Conservation (phyloP, 2,888 invertebrate genomes). For the Phyllotreta striolata region DNA sequence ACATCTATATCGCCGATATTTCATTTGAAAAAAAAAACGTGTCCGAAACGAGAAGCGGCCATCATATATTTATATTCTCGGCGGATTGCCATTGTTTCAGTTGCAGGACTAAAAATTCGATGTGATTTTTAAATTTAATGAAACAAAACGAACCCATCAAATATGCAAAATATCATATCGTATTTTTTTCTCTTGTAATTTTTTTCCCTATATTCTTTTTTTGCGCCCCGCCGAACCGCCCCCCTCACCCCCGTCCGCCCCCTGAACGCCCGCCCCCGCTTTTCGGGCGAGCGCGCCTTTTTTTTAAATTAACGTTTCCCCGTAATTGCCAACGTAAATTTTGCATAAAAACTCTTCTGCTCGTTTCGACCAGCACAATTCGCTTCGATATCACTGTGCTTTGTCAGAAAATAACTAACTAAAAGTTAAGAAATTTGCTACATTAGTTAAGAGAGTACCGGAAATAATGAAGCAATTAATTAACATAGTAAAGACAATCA, state of each 20-base stretch:
- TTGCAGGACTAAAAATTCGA: slow-evolving; percentile 59
- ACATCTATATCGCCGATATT: slow-evolving; percentile 62
- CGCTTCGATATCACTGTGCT: no score
- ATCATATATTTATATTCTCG: slow-evolving; percentile 63
- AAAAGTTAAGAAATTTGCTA: no score
- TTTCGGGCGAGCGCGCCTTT: slow-evolving; percentile 45
- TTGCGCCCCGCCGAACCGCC: no score
- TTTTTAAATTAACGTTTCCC: slow-evolving; percentile 53
- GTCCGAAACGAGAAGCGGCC: slow-evolving; percentile 60
- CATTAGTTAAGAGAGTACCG: no score
- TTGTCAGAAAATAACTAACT: no score
- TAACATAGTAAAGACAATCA: no score
- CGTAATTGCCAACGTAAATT: slow-evolving; percentile 54
- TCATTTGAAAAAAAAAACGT: slow-evolving; percentile 61
- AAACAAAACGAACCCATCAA: slow-evolving; percentile 60
- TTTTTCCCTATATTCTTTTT: slow-evolving; percentile 34
- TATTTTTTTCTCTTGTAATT: slow-evolving; percentile 55
- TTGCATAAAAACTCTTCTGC: slow-evolving; percentile 41
- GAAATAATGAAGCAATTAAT: no score
- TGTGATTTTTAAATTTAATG: slow-evolving; percentile 62
- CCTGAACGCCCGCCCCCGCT: slow-evolving; percentile 51
- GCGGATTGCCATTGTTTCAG: slow-evolving; percentile 60
- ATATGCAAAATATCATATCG: slow-evolving; percentile 60
- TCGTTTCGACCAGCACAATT: no score
- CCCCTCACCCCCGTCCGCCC: no score